Conservation (phyloP, 2,113 vertebrate genomes). For the Phyllopteryx taeniolatus region DNA sequence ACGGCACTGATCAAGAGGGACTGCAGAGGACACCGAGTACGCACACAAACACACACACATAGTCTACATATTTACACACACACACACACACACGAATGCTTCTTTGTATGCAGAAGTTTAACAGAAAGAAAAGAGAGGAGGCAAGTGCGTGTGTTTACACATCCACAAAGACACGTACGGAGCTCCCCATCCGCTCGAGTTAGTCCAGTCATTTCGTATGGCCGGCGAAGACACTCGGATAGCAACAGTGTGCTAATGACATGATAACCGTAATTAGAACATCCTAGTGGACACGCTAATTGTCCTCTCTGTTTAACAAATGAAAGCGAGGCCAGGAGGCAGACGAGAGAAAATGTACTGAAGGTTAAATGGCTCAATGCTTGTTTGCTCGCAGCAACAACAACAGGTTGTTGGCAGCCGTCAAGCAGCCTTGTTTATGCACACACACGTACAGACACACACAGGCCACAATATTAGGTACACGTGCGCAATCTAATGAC, state of each 20-base stretch:
- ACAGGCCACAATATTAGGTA: neutral
- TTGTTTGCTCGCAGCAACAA: slow-evolving; percentile 29
- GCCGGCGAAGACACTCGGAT: slow-evolving; percentile 53
- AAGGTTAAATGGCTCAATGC: slow-evolving; percentile 51
- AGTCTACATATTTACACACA: no score
- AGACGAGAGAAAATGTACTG: slow-evolving; percentile 14
- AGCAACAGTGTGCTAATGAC: slow-evolving; percentile 67
- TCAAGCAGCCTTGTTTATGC: slow-evolving; percentile 7
- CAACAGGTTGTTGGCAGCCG: slow-evolving; percentile 28
- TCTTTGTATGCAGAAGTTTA: neutral
- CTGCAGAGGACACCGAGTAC: slow-evolving; percentile 20
- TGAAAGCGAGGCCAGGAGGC: slow-evolving; percentile 13
- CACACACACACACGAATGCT: slow-evolving; percentile 1
- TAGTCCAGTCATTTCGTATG: slow-evolving; percentile 59
- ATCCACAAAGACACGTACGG: slow-evolving; percentile 11
- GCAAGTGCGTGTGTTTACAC: slow-evolving; percentile 38
- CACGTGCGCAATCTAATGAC: neutral
- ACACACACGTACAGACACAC: neutral
- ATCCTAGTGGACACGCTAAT: slow-evolving; percentile 61
- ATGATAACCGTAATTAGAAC: slow-evolving; percentile 72
- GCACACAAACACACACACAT: slow-evolving; percentile 6
- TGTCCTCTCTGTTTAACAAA: slow-evolving; percentile 50
- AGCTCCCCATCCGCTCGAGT: slow-evolving; percentile 37
- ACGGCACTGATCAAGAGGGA: slow-evolving; percentile 42
- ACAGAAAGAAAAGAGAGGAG: slow-evolving; percentile 13